These are phyloP conservation scores for Noturus placidus DNA, from an alignment of 2,113 vertebrate species.

Conservation along the genomic window DNA sequence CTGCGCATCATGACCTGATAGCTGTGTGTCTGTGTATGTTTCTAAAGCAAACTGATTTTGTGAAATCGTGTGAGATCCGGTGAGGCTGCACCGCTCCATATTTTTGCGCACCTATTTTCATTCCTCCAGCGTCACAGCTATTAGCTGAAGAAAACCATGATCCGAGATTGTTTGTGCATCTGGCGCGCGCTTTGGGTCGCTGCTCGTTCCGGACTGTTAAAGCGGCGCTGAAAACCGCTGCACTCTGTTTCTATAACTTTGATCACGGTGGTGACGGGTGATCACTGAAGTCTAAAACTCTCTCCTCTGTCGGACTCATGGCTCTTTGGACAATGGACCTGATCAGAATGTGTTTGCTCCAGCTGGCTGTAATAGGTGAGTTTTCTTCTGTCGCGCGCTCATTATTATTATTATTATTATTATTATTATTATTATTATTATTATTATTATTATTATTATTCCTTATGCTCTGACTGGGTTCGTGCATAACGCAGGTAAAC, in stretches of 20 bases:
- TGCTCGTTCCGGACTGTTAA: constrained; percentile 34
- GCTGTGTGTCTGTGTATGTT: neutral
- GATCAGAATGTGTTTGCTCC: constrained; percentile 51
- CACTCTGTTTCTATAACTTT: constrained; percentile 49
- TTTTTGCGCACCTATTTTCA: constrained; percentile 38
- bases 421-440: neutral
- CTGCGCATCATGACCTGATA: constrained; percentile 13
- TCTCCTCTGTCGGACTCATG: constrained; percentile 40
- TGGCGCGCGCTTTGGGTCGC: constrained; percentile 44
- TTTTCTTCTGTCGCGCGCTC: neutral
- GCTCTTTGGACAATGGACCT: constrained; percentile 52
- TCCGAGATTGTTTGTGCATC: constrained; percentile 26
- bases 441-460: neutral
- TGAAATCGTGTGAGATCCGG: neutral
- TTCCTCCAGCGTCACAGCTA: constrained; percentile 27
- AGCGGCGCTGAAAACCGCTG: constrained; percentile 41
- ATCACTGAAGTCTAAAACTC: constrained; percentile 47
- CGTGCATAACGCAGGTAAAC: neutral
- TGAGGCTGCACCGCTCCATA: neutral
- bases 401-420: neutral
- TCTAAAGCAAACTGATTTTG: neutral
- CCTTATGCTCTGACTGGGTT: constrained; percentile 23
- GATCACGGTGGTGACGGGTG: constrained; percentile 41
- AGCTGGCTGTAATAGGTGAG: constrained; percentile 54
- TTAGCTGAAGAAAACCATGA: constrained; percentile 43